Conservation (phyloP, 2,797 vertebrate species). For the Danionella dracula region DNA sequence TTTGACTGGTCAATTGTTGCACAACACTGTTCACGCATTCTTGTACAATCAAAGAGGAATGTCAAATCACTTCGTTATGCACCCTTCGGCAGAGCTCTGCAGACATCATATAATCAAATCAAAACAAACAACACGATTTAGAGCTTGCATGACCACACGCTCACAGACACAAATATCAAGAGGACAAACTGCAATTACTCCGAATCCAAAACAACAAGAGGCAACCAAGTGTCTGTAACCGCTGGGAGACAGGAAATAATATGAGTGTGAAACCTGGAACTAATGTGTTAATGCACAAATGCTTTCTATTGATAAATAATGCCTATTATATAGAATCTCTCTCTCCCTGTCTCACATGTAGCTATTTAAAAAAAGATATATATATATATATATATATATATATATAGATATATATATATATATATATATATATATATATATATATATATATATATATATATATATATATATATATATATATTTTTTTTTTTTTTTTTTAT, state of each 20-base stretch:
- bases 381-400: too few species aligned
- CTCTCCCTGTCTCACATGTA: too few species aligned
- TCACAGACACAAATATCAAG: constrained; percentile 1
- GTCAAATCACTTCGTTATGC: constrained; percentile 67
- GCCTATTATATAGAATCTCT: background rate
- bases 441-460: too few species aligned
- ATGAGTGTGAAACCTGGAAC: constrained; percentile 12
- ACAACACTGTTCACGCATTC: constrained; percentile 62
- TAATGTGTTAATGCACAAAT: background rate
- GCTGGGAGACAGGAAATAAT: background rate
- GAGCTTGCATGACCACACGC: constrained; percentile 43
- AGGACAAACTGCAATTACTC: background rate
- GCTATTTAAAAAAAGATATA: too few species aligned
- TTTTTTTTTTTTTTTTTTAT: too few species aligned
- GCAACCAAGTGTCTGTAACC: constrained; percentile 16
- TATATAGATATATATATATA: too few species aligned
- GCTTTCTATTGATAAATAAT: background rate
- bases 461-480: too few species aligned
- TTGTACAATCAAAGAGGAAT: constrained; percentile 73
- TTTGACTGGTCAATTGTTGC: constrained; percentile 60
- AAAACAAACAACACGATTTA: constrained; percentile 68
- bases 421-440: too few species aligned
- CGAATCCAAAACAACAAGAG: constrained; percentile 16
- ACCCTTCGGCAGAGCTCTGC: constrained; percentile 55
- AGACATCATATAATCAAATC: constrained; percentile 71